Conservation (phyloP, 2,113 vertebrate genomes). For the Myrmophylax atrothorax region DNA sequence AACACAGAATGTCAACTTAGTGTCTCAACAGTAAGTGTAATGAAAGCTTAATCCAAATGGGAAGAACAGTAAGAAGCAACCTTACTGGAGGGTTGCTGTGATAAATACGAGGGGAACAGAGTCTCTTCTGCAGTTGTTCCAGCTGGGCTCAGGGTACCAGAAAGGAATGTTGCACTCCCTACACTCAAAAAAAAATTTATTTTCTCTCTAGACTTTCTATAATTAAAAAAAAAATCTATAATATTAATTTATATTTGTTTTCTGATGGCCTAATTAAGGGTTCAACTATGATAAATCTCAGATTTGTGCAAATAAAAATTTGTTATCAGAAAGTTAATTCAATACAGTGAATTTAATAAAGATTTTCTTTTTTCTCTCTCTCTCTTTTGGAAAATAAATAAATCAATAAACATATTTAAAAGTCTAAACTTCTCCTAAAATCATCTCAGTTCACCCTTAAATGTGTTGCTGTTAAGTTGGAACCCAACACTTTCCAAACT, state of each 20-base stretch:
- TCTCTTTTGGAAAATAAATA: neutral
- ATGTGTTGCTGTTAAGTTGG: neutral
- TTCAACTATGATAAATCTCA: neutral
- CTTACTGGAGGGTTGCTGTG: neutral
- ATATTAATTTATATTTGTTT: neutral
- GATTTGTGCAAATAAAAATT: neutral
- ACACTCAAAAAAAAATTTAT: neutral
- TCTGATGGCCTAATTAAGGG: neutral
- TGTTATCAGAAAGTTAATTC: neutral
- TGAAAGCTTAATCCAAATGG: neutral
- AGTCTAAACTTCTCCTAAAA: neutral
- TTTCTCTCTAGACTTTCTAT: neutral
- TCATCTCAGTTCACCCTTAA: neutral
- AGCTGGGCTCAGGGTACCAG: neutral
- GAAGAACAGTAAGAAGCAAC: neutral
- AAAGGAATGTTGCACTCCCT: neutral
- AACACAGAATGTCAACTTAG: neutral
- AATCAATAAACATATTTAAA: neutral
- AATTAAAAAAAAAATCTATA: neutral
- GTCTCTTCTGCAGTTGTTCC: neutral
- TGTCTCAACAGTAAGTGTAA: neutral
- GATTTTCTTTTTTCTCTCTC: neutral
- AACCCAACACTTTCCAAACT: neutral
- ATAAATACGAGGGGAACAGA: neutral
- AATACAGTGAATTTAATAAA: neutral